A percentile compares a stretch with the other conserved stretches of the same genome.
Evolutionary conservation across 2,888 invertebrate genomes (phyloP).

Genomic region (Plemyria rubiginata): DNA sequence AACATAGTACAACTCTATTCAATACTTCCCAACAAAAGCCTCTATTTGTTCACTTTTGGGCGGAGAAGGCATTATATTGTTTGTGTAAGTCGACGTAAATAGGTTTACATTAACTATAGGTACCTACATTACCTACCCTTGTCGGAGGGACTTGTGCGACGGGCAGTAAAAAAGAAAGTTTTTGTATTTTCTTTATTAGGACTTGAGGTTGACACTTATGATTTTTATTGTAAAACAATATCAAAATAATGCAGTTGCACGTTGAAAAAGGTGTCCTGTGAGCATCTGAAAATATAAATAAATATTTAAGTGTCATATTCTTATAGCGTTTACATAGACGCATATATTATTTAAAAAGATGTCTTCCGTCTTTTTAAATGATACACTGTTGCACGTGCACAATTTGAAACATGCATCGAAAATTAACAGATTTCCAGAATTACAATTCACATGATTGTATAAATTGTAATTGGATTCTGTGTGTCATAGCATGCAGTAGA

Average conservation of each 20-base stretch:
- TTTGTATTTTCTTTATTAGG: slow-evolving; percentile 15
- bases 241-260: neutral
- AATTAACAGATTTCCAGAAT: too few relatives aligned
- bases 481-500: too few relatives aligned
- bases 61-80: slow-evolving; percentile 27
- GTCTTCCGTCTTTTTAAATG: too few relatives aligned
- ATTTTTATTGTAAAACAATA: neutral
- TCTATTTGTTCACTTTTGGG: slow-evolving; percentile 38
- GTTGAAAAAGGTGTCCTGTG: neutral
- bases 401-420: too few relatives aligned
- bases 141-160: slow-evolving; percentile 13
- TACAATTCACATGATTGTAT: too few relatives aligned
- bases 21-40: slow-evolving; percentile 39
- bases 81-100: slow-evolving; percentile 33
- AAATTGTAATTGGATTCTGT: too few relatives aligned
- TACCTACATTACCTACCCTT: slow-evolving; percentile 27
- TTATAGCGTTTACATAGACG: too few relatives aligned
- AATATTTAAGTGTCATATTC: neutral
- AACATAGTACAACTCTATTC: slow-evolving; percentile 39
- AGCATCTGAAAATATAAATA: neutral
- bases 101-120: slow-evolving; percentile 24
- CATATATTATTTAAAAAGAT: too few relatives aligned
- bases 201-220: slow-evolving; percentile 8
- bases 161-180: slow-evolving; percentile 19
- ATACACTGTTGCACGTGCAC: too few relatives aligned